Conservation (phyloP, 2,888 invertebrate genomes). For the Oscheius myriophilus region DNA sequence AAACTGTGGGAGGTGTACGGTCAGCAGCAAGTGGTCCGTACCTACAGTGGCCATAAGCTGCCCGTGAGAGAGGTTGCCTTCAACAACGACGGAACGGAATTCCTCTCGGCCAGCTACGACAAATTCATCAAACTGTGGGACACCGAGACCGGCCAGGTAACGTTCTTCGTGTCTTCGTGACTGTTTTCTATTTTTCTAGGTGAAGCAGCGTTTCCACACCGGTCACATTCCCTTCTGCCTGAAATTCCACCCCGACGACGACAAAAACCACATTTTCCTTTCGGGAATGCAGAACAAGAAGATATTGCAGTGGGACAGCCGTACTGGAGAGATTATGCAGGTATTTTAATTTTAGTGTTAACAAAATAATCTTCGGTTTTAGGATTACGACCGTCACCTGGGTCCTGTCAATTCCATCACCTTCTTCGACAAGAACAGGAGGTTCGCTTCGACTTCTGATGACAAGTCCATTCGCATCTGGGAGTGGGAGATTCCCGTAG, state of each 20-base stretch:
- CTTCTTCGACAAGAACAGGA: conserved; percentile 95
- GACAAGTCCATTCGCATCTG: conserved; percentile 98
- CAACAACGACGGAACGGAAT: conserved; percentile 90
- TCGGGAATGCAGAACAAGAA: conserved; percentile 96
- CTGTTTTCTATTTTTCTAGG: conserved; percentile 69
- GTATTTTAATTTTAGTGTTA: conserved; percentile 4
- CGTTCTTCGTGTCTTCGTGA: neutral
- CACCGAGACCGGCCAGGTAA: conserved; percentile 85
- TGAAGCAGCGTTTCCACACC: conserved; percentile 83
- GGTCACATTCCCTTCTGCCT: conserved; percentile 97
- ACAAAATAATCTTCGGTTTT: conserved; percentile 81
- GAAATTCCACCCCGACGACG: conserved; percentile 95
- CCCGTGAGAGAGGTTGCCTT: conserved; percentile 90
- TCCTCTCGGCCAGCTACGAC: conserved; percentile 93
- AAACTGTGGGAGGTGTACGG: conserved; percentile 98
- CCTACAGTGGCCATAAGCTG: conserved; percentile 94
- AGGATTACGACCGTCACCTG: conserved; percentile 97
- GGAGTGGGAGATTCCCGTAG: conserved; percentile 93
- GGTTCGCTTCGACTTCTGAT: conserved; percentile 96
- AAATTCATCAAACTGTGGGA: conserved; percentile 98
- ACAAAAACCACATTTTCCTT: conserved; percentile 96
- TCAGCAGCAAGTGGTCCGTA: conserved; percentile 88
- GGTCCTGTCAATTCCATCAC: conserved; percentile 99
- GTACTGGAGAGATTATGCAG: conserved; percentile 88
- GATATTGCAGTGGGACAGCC: conserved; percentile 98